Evolutionary conservation across 2,797 vertebrate species (phyloP), one percentile per base, ranked within the genome.

Genomic region (Sciaenops ocellatus): DNA sequence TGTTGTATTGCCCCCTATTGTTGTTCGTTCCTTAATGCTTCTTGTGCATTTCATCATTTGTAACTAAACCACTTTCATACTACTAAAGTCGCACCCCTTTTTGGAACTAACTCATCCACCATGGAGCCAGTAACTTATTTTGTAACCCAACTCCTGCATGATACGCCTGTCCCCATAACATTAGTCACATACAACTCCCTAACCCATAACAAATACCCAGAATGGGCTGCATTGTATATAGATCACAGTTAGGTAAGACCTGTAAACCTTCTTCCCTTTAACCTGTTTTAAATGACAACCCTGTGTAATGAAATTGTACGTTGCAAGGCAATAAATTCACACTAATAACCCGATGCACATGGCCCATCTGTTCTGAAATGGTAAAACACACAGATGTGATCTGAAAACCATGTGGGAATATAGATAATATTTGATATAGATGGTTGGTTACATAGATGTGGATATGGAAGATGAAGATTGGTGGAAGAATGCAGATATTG

Each of bases 351-450:
- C 46, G 71, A 88, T 73, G 75, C 78, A 75, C 16, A 55, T 50
- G 56, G 73, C 72, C 90, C 87, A 94, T 93, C 92, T 94, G 91
- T 84, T 90, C 82, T 82, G 70, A 77, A 83, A 86, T 79, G 57
- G 63, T 65, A 79, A 71, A 67, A 90, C 75, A 83, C 84, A 79
- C 84, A 90, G 85, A 87, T 92, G 84, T 77, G 78, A 87, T 82
- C 50, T 76, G 85, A 87, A 92, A 85, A 80, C 69, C 87, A 84
- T 78, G 59, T 20, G 82, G 83, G 83, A 76, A 89, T 83, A 83
- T 69, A 86, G 80, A 90, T 84, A 84, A 87, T 90, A 88, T 88
- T 82, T 76, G 84, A 85, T 87, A 89, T 85, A 90, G 89, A 91
- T 92, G 88, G 84, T 63, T 85, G 84, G 69, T 65, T 85, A 83